phyloP scores from a whole-genome alignment of 2,888 invertebrate species.

The Dicranocentrus wangi region DNA sequence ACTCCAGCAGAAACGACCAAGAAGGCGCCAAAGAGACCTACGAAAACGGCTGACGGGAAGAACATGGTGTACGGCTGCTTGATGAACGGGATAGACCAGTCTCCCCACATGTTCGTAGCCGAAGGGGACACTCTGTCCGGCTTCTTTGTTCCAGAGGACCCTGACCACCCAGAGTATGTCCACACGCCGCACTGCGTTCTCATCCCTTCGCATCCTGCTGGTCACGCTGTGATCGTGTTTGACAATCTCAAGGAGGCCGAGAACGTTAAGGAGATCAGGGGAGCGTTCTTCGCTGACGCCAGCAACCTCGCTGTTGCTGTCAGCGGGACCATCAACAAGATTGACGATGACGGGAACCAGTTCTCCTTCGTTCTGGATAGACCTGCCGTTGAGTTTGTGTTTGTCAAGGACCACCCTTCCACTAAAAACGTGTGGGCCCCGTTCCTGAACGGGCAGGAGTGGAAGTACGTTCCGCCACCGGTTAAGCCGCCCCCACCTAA shows the following conservation, averaged over 20 bases:
- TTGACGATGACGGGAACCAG: background rate
- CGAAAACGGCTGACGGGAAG: conserved; percentile 25
- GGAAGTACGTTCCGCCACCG: conserved; percentile 16
- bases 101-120: conserved; percentile 49
- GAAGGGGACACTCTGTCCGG: conserved; percentile 46
- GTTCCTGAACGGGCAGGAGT: conserved; percentile 27
- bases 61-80: conserved; percentile 34
- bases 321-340: conserved; percentile 6
- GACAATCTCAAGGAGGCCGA: conserved; percentile 24
- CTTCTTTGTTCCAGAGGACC: conserved; percentile 39
- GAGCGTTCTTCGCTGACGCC: conserved; percentile 41
- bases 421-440: conserved; percentile 25
- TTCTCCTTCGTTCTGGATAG: conserved; percentile 37
- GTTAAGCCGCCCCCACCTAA: background rate
- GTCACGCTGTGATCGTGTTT: conserved; percentile 18
- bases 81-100: conserved; percentile 25
- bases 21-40: background rate
- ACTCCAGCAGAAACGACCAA: background rate
- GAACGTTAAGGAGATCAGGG: conserved; percentile 18
- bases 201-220: conserved; percentile 14
- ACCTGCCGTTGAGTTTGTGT: conserved; percentile 39
- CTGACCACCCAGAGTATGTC: background rate
- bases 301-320: conserved; percentile 37
- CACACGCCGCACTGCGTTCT: conserved; percentile 42
- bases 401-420: background rate